Percentiles rank a stretch among this genome's conserved stretches.
Conservation (phyloP, 2,797 vertebrate species). For the Alauda arvensis region DNA sequence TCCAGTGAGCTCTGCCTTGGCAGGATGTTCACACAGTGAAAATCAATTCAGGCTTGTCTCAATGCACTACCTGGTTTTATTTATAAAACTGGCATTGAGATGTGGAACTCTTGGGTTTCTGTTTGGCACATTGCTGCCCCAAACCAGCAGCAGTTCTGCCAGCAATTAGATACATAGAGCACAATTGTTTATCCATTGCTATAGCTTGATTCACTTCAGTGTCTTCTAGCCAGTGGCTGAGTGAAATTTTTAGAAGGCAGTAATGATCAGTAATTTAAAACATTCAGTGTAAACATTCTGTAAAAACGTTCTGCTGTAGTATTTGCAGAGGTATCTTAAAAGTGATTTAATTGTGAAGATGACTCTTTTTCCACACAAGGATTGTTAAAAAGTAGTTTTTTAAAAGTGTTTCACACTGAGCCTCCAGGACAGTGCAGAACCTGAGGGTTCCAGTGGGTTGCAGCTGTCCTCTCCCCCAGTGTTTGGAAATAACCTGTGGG, state of each 20-base stretch:
- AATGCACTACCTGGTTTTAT: not conserved
- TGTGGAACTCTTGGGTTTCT: not conserved
- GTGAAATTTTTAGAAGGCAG: not conserved
- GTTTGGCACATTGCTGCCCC: not conserved
- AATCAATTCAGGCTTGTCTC: not conserved
- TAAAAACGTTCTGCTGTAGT: not conserved
- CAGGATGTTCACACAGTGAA: not conserved
- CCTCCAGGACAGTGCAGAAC: constrained; percentile 58
- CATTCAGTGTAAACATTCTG: not conserved
- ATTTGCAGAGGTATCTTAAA: constrained; percentile 26
- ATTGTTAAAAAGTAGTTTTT: not conserved
- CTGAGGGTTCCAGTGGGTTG: constrained; percentile 55
- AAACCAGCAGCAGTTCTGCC: not conserved
- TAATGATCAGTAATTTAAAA: not conserved
- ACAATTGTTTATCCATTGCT: not conserved
- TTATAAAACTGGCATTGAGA: not conserved
- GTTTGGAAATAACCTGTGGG: constrained; percentile 62
- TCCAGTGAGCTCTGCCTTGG: not conserved
- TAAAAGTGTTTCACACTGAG: not conserved
- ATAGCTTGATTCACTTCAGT: not conserved
- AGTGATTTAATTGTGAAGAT: constrained; percentile 36
- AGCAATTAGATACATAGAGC: not conserved
- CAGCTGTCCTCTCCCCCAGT: constrained; percentile 62
- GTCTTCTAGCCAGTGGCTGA: not conserved
- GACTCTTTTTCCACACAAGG: constrained; percentile 17